Evolutionary conservation across 53 echinoderm and acorn worm species (phyloP).

Genomic region (Hippasteria phrygiana): DNA sequence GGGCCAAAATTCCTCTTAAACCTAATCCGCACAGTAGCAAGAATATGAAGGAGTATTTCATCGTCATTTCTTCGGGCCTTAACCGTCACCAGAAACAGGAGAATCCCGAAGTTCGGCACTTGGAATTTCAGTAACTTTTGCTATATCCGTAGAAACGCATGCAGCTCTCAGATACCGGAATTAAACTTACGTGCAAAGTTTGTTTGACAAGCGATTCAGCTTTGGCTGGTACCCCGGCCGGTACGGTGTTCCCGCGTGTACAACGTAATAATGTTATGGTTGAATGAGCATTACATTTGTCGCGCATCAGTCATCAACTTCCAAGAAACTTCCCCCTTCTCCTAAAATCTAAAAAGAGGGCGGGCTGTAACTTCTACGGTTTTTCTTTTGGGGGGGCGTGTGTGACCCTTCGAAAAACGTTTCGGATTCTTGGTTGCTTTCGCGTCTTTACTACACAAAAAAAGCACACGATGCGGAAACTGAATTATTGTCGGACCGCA

Average conservation of each 20-base stretch:
- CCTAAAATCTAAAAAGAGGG: not conserved
- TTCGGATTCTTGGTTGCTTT: too few species aligned
- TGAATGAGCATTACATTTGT: not conserved
- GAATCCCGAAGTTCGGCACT: not conserved
- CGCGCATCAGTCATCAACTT: constrained; percentile 13
- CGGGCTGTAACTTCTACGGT: too few species aligned
- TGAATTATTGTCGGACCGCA: too few species aligned
- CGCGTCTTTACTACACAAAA: too few species aligned
- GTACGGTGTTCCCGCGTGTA: too few species aligned
- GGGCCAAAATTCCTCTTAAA: not conserved
- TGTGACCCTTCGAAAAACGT: too few species aligned
- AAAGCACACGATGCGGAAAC: too few species aligned
- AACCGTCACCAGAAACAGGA: not conserved
- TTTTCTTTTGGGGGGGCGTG: too few species aligned
- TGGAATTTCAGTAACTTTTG: not conserved
- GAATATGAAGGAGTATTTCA: constrained; percentile 40
- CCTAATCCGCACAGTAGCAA: constrained; percentile 46
- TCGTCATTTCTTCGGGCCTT: not conserved
- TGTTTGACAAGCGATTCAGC: constrained; percentile 25
- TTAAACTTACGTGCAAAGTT: not conserved
- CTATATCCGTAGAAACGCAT: not conserved
- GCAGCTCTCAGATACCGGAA: not conserved
- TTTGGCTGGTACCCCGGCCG: not conserved
- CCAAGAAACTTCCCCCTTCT: not conserved
- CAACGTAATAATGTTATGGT: not conserved